These are phyloP conservation scores for Listronotus oregonensis DNA, from an alignment of 1,140 invertebrate genomes.

Conservation along the genomic window DNA sequence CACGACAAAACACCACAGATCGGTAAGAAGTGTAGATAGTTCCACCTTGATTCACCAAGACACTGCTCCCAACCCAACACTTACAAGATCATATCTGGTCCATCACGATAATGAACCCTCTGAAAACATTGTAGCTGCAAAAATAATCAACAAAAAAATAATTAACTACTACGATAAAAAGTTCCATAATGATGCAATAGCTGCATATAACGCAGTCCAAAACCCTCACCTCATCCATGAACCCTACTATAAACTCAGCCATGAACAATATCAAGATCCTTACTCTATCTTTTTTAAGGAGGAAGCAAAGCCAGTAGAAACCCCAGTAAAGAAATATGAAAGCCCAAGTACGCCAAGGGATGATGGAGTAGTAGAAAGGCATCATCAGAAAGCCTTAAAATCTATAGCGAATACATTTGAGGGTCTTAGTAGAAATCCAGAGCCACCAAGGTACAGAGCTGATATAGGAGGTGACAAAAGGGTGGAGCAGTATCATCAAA, in stretches of 20 bases:
- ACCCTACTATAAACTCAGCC: slow-evolving; percentile 4
- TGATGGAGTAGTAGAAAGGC: too few species aligned
- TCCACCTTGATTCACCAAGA: slow-evolving; percentile 8
- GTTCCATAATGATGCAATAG: slow-evolving; percentile 22
- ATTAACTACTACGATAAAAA: slow-evolving; percentile 26
- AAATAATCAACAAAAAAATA: slow-evolving; percentile 18
- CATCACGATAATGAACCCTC: slow-evolving; percentile 12
- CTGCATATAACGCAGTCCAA: slow-evolving; percentile 12
- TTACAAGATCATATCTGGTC: slow-evolving; percentile 1
- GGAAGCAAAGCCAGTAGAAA: background rate
- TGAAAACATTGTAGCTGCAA: slow-evolving; percentile 15
- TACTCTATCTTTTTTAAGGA: slow-evolving; percentile 22
- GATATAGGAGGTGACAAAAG: background rate
- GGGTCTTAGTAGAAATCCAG: too few species aligned
- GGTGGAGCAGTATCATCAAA: too few species aligned
- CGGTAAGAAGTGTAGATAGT: slow-evolving; percentile 35
- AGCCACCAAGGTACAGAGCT: too few species aligned
- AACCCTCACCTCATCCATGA: slow-evolving; percentile 22
- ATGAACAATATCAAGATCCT: slow-evolving; percentile 7
- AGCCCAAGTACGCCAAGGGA: background rate
- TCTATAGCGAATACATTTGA: too few species aligned
- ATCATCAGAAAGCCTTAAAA: too few species aligned
- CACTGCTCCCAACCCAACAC: slow-evolving; percentile 1
- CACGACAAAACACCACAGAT: slow-evolving; percentile 28
- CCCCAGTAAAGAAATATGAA: background rate